These are phyloP conservation scores for Hydra vulgaris DNA, from an alignment of 30 jellyfish, hydroid and myxozoan genomes.

Conservation along the genomic window DNA sequence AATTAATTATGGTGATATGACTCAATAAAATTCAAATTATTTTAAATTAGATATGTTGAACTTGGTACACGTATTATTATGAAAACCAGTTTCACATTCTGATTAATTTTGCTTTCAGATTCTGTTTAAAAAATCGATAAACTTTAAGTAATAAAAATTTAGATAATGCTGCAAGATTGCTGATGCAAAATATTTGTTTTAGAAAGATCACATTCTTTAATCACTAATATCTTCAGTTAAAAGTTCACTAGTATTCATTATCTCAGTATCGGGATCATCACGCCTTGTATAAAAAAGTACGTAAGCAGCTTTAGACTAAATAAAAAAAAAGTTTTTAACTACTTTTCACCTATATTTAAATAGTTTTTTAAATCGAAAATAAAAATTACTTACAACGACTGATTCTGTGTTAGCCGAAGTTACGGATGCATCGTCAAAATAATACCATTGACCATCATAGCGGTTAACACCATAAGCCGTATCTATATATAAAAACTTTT, in stretches of 20 bases:
- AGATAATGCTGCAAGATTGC: too few relatives aligned
- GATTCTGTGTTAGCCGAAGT: slow-evolving; percentile 55
- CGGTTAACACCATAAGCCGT: slow-evolving; percentile 77
- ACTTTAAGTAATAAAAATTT: too few relatives aligned
- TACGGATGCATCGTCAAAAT: slow-evolving; percentile 81
- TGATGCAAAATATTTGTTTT: not conserved
- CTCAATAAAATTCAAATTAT: too few relatives aligned
- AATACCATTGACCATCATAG: slow-evolving; percentile 87
- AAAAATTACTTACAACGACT: slow-evolving; percentile 47
- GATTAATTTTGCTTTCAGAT: too few relatives aligned
- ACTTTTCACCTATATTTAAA: not conserved
- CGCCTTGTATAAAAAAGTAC: slow-evolving; percentile 77
- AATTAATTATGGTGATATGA: too few relatives aligned
- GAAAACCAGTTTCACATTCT: too few relatives aligned
- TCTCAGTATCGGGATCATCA: slow-evolving; percentile 83
- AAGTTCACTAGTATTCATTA: slow-evolving; percentile 57
- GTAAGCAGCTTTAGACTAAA: slow-evolving; percentile 91
- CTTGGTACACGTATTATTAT: too few relatives aligned
- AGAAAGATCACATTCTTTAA: not conserved
- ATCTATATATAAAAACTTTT: slow-evolving; percentile 30
- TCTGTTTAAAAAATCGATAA: too few relatives aligned
- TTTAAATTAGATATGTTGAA: too few relatives aligned
- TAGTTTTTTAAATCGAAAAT: too few relatives aligned
- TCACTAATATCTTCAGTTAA: slow-evolving; percentile 59
- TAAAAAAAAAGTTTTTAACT: slow-evolving; percentile 12